phyloP scores from a whole-genome alignment of 2,113 vertebrate species.

The Siniperca knerii region DNA sequence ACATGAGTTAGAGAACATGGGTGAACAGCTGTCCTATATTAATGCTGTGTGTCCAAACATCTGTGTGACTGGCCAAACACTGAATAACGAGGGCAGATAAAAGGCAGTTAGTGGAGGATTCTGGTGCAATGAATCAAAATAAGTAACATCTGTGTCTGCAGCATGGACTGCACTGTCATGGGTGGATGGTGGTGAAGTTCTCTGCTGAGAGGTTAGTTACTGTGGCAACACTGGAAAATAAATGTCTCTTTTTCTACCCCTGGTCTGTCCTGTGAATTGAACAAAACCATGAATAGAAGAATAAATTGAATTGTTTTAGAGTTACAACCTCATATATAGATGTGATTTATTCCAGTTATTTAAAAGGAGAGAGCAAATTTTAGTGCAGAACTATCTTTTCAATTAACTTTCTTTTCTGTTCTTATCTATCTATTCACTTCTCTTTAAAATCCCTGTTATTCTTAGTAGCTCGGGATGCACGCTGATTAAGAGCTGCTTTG shows the following conservation, averaged over 20 bases:
- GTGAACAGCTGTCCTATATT: slow-evolving; percentile 11
- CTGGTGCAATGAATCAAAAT: slow-evolving; percentile 61
- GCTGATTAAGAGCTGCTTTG: slow-evolving; percentile 11
- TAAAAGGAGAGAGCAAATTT: not conserved
- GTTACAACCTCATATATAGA: not conserved
- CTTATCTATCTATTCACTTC: not conserved
- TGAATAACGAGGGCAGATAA: not conserved
- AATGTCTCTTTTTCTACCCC: slow-evolving; percentile 10
- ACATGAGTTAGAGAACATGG: not conserved
- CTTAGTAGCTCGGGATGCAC: not conserved
- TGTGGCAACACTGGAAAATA: slow-evolving; percentile 58
- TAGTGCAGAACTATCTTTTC: not conserved
- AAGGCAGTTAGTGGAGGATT: slow-evolving; percentile 10
- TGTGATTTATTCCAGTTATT: slow-evolving; percentile 20
- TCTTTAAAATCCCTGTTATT: slow-evolving; percentile 1
- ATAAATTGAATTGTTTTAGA: slow-evolving; percentile 11
- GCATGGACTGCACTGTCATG: slow-evolving; percentile 46
- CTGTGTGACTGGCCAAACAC: not conserved
- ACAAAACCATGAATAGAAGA: slow-evolving; percentile 1
- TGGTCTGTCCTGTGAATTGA: slow-evolving; percentile 27
- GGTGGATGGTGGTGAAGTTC: slow-evolving; percentile 63
- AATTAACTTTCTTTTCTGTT: not conserved
- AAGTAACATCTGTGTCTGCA: slow-evolving; percentile 54
- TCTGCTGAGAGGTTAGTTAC: slow-evolving; percentile 59
- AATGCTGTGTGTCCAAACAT: slow-evolving; percentile 4